Conservation (phyloP, 2,113 vertebrate species). For the Macquaria australasica region DNA sequence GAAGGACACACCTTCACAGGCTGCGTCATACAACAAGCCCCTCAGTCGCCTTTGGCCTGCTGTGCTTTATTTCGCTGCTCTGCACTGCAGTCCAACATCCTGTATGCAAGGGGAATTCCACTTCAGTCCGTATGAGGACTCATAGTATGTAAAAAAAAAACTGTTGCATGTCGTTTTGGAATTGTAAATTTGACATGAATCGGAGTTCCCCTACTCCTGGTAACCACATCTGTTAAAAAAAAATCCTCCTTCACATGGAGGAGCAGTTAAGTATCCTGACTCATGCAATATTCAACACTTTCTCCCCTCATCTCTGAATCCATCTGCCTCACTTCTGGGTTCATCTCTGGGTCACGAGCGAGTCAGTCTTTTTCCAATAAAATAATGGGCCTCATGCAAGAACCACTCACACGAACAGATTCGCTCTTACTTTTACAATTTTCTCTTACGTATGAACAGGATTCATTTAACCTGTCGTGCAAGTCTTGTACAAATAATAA, state of each 20-base stretch:
- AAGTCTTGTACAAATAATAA: background rate
- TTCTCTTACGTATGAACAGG: background rate
- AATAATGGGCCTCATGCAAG: background rate
- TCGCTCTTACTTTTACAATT: background rate
- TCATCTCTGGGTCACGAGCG: constrained; percentile 55
- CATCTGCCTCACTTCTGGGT: constrained; percentile 47
- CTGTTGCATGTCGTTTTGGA: constrained; percentile 30
- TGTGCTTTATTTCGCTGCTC: constrained; percentile 6
- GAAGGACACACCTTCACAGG: background rate
- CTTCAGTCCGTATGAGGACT: constrained; percentile 1
- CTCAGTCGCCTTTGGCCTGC: constrained; percentile 16
- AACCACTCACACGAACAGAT: background rate
- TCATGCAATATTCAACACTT: constrained; percentile 64
- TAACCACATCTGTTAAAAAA: constrained; percentile 23
- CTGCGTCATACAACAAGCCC: background rate
- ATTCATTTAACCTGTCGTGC: background rate
- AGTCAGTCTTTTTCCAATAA: background rate
- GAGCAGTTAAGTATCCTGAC: constrained; percentile 14
- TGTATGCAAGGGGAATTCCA: constrained; percentile 67
- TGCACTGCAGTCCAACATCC: constrained; percentile 38
- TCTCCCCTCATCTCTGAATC: constrained; percentile 32
- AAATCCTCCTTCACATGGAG: constrained; percentile 18
- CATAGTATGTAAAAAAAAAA: background rate
- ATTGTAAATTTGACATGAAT: background rate
- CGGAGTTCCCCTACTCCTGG: constrained; percentile 27